Base-by-base conservation (phyloP, 2,113 vertebrate species). In the Cricetomys ansorgei region DNA sequence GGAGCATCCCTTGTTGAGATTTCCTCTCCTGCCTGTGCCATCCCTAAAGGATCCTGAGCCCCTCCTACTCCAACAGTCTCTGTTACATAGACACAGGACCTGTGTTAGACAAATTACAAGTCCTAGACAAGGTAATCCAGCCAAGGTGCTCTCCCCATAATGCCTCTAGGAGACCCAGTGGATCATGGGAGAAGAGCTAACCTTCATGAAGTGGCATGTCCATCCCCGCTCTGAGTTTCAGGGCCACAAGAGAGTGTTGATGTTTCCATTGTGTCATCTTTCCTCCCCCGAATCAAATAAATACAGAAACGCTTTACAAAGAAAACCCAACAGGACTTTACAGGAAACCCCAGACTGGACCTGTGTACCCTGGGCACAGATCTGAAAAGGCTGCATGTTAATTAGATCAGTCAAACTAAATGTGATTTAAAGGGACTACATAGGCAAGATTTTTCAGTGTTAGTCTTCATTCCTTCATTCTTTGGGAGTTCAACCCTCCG, bases 371-470 rank as follows among this genome's bases (percentile, higher is more conserved):
- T 8, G 5, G 13, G 3, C 72, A 37, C 45, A 64, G 29, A 53
- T 43, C 69, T 50, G 10, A n/a, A 85, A 73, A 73, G 40, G 8
- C 7, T 48, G 27, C 9, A 37, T 34, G 59, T 53, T 85, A 75
- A 93, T 84, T 86, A 88, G 88, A 84, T 95, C 50, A 72, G 17
- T 67, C 89, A 45, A 57, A 80, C 17, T 40, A 73, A 72, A 27
- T n/a, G n/a, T 91, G 57, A 77, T 1, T 88, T 34, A 64, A 91
- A 25, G 73, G n/a, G 21, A 62, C 11, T 23, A 27, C 7, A 37
- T 3, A 67, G 43, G 67, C 62, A 79, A 76, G 27, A 55, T 81
- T 92, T 48, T 37, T 80, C 37, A 76, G 77, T 69, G 13, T 43
- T 69, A 37, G 70, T 48, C 57, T 69, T 76, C 27, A n/a, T 70